Evolutionary conservation across 2,113 vertebrate genomes (phyloP), one percentile per base, ranked within the genome.

Genomic region (Asarcornis scutulata): DNA sequence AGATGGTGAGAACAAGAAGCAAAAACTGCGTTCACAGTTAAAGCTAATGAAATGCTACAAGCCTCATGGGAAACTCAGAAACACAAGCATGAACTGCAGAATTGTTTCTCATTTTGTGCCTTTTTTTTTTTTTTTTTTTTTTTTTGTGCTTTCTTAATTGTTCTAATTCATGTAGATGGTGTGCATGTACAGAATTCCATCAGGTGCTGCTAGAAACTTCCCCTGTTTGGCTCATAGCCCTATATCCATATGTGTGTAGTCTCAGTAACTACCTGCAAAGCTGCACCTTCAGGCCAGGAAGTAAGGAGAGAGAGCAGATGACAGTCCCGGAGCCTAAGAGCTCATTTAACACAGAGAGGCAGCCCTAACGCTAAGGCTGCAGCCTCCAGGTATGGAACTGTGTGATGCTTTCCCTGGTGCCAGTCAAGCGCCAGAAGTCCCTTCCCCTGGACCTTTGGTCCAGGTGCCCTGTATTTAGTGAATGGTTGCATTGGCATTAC

Each of bases 21-120:
- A 76, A 38, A 86, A 86, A 74, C 31, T 56, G 32, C 40, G 60
- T 79, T 94, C 73, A 34, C 64, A 79, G 86, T 78, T 72, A 78
- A 72, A 93, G 46, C 60, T 83, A 91, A 86, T 92, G 68, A 93
- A 95, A 90, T 64, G 59, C 76, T 88, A 67, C 62, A 58, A 46
- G 72, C 53, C 88, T 79, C 44, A 14, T 6, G 69, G 88, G 93
- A 75, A 93, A 53, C 21, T 81, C 69, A 77, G 68, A 75, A 90
- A 86, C 44, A 59, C 40, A 8, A 38, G 32, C 59, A 75, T 13
- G 21, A 86, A 78, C 46, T n/a, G 20, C n/a, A 77, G 80, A 67
- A 88, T 25, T 48, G 29, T 29, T 59, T 86, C 63, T 69, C 74
- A 50, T 6, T 80, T 90, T 81, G 17, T 18, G 91, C 88, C 79